Percentiles rank a stretch among this genome's conserved stretches.
Evolutionary conservation across 2,113 vertebrate genomes (phyloP).

Genomic region (Siniperca knerii): DNA sequence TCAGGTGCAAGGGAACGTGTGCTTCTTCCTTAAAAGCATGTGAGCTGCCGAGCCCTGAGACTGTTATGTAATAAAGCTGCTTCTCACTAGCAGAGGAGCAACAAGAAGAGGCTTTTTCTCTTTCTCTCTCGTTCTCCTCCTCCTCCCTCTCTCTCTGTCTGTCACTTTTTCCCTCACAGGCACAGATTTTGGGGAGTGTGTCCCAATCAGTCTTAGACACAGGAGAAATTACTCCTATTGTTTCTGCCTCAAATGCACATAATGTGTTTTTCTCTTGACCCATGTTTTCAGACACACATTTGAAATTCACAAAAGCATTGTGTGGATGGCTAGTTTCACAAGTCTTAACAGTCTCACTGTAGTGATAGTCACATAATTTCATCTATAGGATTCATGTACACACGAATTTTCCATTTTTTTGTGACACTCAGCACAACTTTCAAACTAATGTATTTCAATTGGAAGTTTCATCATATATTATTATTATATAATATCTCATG

Average conservation of each 20-base stretch:
- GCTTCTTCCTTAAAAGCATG: constrained; percentile 78
- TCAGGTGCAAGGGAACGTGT: constrained; percentile 78
- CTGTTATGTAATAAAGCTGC: constrained; percentile 76
- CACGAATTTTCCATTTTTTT: too few relatives aligned
- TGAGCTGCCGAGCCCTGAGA: constrained; percentile 72
- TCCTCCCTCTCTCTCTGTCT: constrained; percentile 31
- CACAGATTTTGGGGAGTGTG: constrained; percentile 23
- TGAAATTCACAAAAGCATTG: constrained; percentile 34
- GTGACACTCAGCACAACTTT: too few relatives aligned
- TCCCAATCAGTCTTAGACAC: constrained; percentile 35
- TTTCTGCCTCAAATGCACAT: constrained; percentile 34
- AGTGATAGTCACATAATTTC: too few relatives aligned
- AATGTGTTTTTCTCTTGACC: constrained; percentile 29
- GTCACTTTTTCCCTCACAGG: constrained; percentile 24
- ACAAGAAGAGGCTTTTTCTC: constrained; percentile 49
- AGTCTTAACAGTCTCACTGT: too few relatives aligned
- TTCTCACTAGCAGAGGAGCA: constrained; percentile 67
- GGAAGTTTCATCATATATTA: too few relatives aligned
- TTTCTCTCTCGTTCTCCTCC: constrained; percentile 36
- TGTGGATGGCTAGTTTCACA: constrained; percentile 5
- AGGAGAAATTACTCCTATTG: constrained; percentile 35
- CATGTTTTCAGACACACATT: constrained; percentile 9
- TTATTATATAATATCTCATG: too few relatives aligned
- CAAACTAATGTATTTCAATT: too few relatives aligned
- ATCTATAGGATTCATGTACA: too few relatives aligned